Conservation (phyloP, 2,888 invertebrate genomes). For the Aspidapion aeneum region DNA sequence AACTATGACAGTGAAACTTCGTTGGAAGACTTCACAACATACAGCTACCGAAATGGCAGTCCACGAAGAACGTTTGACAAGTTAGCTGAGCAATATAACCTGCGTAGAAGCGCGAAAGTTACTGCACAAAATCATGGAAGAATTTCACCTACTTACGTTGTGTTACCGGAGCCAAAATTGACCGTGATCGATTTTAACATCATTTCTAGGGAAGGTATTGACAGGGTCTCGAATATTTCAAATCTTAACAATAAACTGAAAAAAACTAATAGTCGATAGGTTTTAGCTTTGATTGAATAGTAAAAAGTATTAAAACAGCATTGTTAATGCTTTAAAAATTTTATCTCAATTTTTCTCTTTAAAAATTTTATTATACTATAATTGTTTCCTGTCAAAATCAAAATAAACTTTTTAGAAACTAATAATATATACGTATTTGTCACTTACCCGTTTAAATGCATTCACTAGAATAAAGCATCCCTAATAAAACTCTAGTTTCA, state of each 20-base stretch:
- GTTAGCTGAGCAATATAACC: slow-evolving; percentile 30
- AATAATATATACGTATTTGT: no score
- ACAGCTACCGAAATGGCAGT: slow-evolving; percentile 36
- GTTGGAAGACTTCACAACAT: slow-evolving; percentile 45
- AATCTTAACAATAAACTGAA: no score
- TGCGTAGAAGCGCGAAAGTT: slow-evolving; percentile 26
- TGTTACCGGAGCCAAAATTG: slow-evolving; percentile 59
- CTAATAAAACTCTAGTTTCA: no score
- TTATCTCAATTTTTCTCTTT: no score
- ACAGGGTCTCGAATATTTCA: slow-evolving; percentile 30
- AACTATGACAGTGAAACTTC: slow-evolving; percentile 55
- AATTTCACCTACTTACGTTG: slow-evolving; percentile 44
- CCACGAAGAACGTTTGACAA: slow-evolving; percentile 34
- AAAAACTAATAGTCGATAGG: not conserved
- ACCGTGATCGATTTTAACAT: slow-evolving; percentile 72
- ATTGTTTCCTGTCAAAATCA: no score
- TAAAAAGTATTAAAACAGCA: no score
- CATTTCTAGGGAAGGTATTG: slow-evolving; percentile 49
- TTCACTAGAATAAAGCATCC: no score
- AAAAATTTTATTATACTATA: no score
- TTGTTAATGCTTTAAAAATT: no score
- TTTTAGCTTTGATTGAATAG: no score
- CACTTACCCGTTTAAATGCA: no score
- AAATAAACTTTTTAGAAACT: no score
- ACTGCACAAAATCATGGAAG: slow-evolving; percentile 18